Conservation (phyloP, 2,113 vertebrate species). For the Pterocles orientalis region DNA sequence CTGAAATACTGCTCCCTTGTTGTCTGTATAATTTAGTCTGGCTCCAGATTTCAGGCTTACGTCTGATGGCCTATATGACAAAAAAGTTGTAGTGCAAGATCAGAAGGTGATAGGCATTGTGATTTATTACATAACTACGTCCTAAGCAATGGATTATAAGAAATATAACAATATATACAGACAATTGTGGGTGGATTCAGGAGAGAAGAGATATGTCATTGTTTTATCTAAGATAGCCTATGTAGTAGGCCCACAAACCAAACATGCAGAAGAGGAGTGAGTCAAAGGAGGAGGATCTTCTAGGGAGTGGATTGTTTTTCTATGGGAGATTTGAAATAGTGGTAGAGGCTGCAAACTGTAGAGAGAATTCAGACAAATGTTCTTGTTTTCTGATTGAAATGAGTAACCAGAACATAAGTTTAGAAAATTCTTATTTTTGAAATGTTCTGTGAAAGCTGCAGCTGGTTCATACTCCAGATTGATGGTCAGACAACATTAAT, state of each 20-base stretch:
- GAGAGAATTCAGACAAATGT: background rate
- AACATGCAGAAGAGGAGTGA: background rate
- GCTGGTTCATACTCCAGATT: background rate
- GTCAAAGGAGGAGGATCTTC: background rate
- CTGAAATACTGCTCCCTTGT: slow-evolving; percentile 27
- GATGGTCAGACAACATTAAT: background rate
- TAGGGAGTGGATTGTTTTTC: background rate
- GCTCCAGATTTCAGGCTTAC: background rate
- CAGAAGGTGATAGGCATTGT: background rate
- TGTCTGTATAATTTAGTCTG: background rate
- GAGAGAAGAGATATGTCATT: background rate
- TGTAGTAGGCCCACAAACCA: background rate
- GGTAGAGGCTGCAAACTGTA: background rate
- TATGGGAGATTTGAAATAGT: background rate
- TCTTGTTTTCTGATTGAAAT: background rate
- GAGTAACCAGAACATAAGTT: background rate
- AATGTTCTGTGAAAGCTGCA: background rate
- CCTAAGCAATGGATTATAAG: background rate
- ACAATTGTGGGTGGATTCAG: background rate
- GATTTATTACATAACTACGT: background rate
- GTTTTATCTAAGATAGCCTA: background rate
- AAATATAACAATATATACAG: background rate
- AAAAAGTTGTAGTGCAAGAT: background rate
- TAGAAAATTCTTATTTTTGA: background rate
- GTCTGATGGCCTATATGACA: background rate